Evolutionary conservation across 37 sponge, comb jelly and placozoan genomes (phyloP), one percentile per base, ranked within the genome.

Genomic region (Aphrocallistes beatrix): DNA sequence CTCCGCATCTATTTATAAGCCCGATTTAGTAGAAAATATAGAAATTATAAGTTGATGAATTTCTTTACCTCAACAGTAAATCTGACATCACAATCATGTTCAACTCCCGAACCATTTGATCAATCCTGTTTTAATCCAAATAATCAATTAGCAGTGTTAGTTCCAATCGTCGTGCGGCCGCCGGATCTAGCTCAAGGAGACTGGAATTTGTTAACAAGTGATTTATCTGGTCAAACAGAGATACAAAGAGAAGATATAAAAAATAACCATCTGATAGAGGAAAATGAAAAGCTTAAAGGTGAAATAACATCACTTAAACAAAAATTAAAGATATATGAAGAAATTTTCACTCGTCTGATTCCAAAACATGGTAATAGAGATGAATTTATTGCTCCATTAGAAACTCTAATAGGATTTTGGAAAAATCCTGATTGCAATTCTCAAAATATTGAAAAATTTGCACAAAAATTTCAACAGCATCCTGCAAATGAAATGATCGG

Each of bases 271-370:
- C n/a, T 60, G 34, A 60, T 60, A 25, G 75, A 60, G n/a, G 75
- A 60, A 60, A 60, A 60, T 60, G 75, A 60, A 60, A 60, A 13
- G 75, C 75, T 60, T 13, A 60, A 60, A 28, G 75, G n/a, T 32
- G 75, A 60, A 60, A 3, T 60, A 60, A 3, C 10, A 32, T 1
- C 8, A 25, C 21, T 60, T 19, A 60, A 60, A 30, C 8, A 60
- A 60, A 60, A 13, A 30, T 6, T 60, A 28, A 19, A 19, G n/a
- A 6, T 32, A 25, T 60, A 60, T 28, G 75, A 60, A 30, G 28
- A 60, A 28, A 19, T 60, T 28, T 13, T 60, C 25, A 8, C 75
- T 3, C 10, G n/a, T 25, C 17, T 60, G 28, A 60, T 60, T 60
- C 75, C 75, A 25, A 60, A 60, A 13, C 28, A 25, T 6, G 75